Base-by-base conservation (phyloP, 2,113 vertebrate species). In the Deroptyus accipitrinus region DNA sequence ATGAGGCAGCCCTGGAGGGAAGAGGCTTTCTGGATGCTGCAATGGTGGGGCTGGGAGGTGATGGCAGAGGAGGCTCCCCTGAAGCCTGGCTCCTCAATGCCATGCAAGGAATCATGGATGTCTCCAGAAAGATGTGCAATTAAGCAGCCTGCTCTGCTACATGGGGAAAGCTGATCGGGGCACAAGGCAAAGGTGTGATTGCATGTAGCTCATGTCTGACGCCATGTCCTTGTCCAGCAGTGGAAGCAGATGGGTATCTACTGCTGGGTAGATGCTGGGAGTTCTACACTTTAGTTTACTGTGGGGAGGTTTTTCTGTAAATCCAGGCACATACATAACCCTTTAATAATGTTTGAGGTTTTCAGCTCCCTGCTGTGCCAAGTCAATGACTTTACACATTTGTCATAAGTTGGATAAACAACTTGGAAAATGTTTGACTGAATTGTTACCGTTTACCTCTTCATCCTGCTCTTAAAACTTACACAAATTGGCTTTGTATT, bases 241-340 rank as follows among this genome's bases (percentile, higher is more conserved):
- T 11, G 39, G 55, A 13, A 33, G n/a, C 33, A 28, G 67, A n/a
- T 64, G 0, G 1, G 52, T 11, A 37, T 41, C 6, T 1, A 4
- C 39, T 8, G 64, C 39, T 20, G 49, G 28, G 28, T 31, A 51
- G 18, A 41, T 39, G 42, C 57, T 19, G 22, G 19, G 13, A 8
- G 17, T 27, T 49, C 25, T 19, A 54, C 8, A 0, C 9, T 30
- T 63, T 8, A 2, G 13, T 64, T 64, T 69, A 11, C 41, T 72
- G 59, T 42, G 28, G 35, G 27, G 13, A 42, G 24, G n/a, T 41
- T 62, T 48, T 69, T 20, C 24, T 42, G 39, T 49, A 52, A 66
- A 61, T 20, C 22, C 22, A 51, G 52, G 48, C 10, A n/a, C 10
- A 11, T 12, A 3, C 16, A 8, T n/a, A 27, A 54, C 13, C 22